Percentiles rank a stretch among this genome's conserved stretches.
Conservation (phyloP, 2,888 invertebrate species). For the Cryptocephalus primarius region DNA sequence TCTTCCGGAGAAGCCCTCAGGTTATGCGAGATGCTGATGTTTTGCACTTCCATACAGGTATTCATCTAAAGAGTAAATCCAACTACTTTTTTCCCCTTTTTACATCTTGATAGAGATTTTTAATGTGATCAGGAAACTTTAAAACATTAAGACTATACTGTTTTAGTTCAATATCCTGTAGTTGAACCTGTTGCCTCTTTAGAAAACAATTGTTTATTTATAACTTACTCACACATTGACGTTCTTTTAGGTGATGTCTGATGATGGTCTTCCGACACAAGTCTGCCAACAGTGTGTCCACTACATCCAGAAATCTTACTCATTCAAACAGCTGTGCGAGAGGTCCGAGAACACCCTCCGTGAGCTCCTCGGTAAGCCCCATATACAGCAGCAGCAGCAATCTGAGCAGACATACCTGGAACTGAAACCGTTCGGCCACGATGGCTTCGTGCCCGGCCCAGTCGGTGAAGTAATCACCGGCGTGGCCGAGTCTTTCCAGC, state of each 20-base stretch:
- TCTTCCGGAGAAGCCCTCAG: constrained; percentile 24
- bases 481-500: not conserved
- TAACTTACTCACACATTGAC: too few relatives aligned
- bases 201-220: not conserved
- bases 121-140: too few relatives aligned
- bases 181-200: too few relatives aligned
- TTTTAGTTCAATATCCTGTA: too few relatives aligned
- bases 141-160: too few relatives aligned
- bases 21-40: constrained; percentile 32
- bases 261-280: constrained; percentile 34
- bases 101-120: not conserved
- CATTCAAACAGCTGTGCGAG: constrained; percentile 34
- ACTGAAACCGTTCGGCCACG: constrained; percentile 16
- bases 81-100: not conserved
- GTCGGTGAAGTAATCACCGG: constrained; percentile 2
- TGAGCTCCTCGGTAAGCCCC: constrained; percentile 23
- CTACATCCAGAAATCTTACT: constrained; percentile 30
- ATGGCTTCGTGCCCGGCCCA: constrained; percentile 7
- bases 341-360: constrained; percentile 31
- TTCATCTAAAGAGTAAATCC: not conserved
- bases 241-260: constrained; percentile 25
- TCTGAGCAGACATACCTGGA: constrained; percentile 15
- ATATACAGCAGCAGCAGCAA: too few relatives aligned
- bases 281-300: constrained; percentile 33
- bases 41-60: constrained; percentile 33